A percentile compares a stretch with the other conserved stretches of the same genome.
These are phyloP conservation scores for Cataglyphis cursor DNA, from an alignment of 2,888 invertebrate species.

Conservation along the genomic window DNA sequence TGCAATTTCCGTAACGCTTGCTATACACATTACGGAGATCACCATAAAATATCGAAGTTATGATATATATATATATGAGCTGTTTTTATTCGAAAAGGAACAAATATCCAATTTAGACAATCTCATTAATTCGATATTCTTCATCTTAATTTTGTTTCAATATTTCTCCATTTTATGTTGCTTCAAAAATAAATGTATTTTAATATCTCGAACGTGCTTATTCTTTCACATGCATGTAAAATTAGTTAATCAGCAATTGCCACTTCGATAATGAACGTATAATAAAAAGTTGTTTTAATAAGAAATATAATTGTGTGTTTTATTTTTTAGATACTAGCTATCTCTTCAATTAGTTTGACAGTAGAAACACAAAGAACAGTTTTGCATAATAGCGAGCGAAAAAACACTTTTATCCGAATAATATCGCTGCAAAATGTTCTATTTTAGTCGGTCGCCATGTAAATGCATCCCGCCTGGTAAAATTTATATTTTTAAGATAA, in stretches of 20 bases:
- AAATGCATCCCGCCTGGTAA: neutral
- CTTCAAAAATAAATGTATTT: neutral
- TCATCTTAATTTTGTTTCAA: slow-evolving; percentile 5
- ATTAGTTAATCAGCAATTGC: neutral
- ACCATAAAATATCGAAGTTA: slow-evolving; percentile 1
- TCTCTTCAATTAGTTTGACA: slow-evolving; percentile 31
- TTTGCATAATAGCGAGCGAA: slow-evolving; percentile 38
- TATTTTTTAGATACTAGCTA: slow-evolving; percentile 4
- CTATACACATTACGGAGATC: slow-evolving; percentile 9
- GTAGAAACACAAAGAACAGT: slow-evolving; percentile 41
- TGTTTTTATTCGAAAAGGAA: neutral
- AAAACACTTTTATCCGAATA: slow-evolving; percentile 41
- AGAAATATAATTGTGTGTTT: neutral
- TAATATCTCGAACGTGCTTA: neutral
- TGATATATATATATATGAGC: neutral
- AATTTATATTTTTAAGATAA: slow-evolving; percentile 45
- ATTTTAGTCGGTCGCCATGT: slow-evolving; percentile 14
- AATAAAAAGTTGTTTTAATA: slow-evolving; percentile 17
- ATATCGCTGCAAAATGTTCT: slow-evolving; percentile 35
- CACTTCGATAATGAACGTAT: neutral
- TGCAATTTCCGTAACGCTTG: neutral
- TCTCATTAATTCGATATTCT: neutral
- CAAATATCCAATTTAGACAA: slow-evolving; percentile 23
- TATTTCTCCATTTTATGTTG: neutral
- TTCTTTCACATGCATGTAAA: neutral